Evolutionary conservation across 2,888 invertebrate species (phyloP), one percentile per base, ranked within the genome.

Genomic region (Aproaerema taeniolella): DNA sequence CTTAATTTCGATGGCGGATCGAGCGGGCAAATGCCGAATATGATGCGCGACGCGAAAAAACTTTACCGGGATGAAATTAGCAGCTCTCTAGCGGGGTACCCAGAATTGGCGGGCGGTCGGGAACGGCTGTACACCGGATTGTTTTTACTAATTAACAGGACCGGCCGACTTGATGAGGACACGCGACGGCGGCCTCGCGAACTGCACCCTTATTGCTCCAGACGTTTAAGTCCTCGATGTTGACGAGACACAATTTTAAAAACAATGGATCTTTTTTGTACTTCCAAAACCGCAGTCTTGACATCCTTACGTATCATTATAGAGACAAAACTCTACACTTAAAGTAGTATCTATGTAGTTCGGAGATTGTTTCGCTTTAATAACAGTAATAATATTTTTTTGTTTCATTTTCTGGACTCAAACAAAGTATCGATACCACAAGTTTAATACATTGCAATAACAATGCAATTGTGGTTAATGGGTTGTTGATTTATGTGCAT

Each of bases 11-110:
- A 81, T 75, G 82, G 81, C 68, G 77, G 65, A 79, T 80, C 82
- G 80, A 78, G 80, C 75, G 80, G 71, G 64, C 83, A 79, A 83
- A 83, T 82, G 78, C 85, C 86, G 83, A 86, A 85, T 87, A 85
- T 85, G 85, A 85, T 79, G 83, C 81, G 75, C 79, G 81, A 72
- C 74, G 71, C 69, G 62, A 78, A 85, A 85, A 86, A 86, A 83
- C 76, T 68, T 64, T 77, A 72, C 76, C 61, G 73, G 81, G 80
- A 73, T 75, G 81, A 83, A 85, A 85, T 85, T 85, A 85, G 83
- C 82, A 81, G 82, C 75, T 80, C 77, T 82, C 83, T 85, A 83
- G 82, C 73, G 74, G 73, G 69, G 72, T 82, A 83, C 82, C 77
- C 61, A 76, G 85, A 83, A 85, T 74, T 82, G 82, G 79, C 81